phyloP scores from a whole-genome alignment of 2,113 vertebrate species.

The Chloropsis hardwickii region DNA sequence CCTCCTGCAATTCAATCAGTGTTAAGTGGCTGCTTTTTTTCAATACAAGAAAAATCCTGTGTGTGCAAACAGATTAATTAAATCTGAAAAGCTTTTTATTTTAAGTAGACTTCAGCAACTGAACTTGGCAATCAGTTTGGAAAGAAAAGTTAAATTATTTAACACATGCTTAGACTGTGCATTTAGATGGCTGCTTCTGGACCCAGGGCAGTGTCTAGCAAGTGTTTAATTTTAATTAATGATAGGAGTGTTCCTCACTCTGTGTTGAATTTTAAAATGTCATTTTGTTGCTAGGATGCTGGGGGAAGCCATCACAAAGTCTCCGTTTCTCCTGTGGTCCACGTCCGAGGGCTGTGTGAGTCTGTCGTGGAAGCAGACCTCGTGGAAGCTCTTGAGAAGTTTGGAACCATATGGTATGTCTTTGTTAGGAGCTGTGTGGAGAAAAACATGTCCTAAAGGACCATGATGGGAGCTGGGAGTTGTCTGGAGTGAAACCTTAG shows the following conservation, averaged over 20 bases:
- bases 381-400: constrained; percentile 92
- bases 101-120: background rate
- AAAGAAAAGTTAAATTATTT: background rate
- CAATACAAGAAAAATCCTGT: background rate
- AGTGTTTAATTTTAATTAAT: background rate
- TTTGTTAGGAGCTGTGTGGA: background rate
- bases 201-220: background rate
- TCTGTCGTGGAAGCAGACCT: constrained; percentile 96
- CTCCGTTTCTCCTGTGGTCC: constrained; percentile 92
- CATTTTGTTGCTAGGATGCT: constrained; percentile 67
- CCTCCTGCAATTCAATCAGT: background rate
- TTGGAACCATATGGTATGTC: constrained; percentile 91
- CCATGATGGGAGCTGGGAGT: background rate
- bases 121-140: background rate
- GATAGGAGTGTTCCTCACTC: background rate
- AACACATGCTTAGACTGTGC: background rate
- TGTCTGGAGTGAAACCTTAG: background rate
- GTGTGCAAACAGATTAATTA: background rate
- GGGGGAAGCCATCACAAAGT: constrained; percentile 87
- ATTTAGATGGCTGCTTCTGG: background rate
- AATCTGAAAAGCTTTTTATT: background rate
- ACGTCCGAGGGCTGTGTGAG: constrained; percentile 91
- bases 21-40: background rate
- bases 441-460: accelerated
- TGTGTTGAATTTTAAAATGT: background rate